A percentile compares a stretch with the other conserved stretches of the same genome.
phyloP scores from a whole-genome alignment of 2,888 invertebrate genomes.

The Nebria brevicollis region DNA sequence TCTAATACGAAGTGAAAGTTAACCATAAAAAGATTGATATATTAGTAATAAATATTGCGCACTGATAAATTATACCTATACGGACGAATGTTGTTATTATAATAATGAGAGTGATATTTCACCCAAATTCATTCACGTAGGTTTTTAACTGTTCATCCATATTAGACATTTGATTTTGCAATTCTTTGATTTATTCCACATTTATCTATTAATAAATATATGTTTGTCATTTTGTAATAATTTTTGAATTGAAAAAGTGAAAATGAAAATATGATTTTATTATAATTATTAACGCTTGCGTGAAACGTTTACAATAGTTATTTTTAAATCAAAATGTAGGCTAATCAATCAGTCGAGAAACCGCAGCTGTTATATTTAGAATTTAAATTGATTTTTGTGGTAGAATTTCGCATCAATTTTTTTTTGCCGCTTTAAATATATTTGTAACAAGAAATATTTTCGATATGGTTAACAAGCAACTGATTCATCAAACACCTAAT shows the following conservation, averaged over 20 bases:
- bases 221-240: too few species aligned
- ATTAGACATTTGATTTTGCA: neutral
- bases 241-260: too few species aligned
- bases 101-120: neutral
- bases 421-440: neutral
- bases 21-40: neutral
- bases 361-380: neutral
- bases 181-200: neutral
- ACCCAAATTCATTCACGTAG: neutral
- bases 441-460: neutral
- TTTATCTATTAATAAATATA: neutral
- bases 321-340: neutral
- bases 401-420: neutral
- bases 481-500: neutral
- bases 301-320: neutral
- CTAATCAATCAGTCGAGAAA: neutral
- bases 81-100: neutral
- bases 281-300: neutral
- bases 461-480: slow-evolving; percentile 1
- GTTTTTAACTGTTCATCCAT: neutral
- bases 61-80: neutral
- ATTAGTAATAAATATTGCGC: neutral
- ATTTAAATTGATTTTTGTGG: slow-evolving; percentile 1
- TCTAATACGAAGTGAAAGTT: neutral
- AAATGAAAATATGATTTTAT: too few species aligned